Evolutionary conservation across 1,140 invertebrate genomes (phyloP), one percentile per base, ranked within the genome.

Genomic region (Chironomus striatipennis): DNA sequence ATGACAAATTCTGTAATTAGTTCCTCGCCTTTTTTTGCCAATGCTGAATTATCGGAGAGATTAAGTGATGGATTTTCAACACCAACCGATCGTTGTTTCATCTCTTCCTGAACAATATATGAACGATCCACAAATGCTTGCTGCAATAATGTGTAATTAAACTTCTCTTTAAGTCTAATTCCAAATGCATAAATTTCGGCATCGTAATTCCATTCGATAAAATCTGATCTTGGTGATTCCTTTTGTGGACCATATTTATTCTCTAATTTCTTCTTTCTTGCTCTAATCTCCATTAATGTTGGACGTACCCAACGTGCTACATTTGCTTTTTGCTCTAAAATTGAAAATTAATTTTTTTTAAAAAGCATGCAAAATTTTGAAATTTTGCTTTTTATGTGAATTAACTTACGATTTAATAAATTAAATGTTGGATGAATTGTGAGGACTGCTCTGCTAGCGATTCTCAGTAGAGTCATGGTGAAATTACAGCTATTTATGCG

Each of bases 171-270:
- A 10, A 98, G 83, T 65, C 96, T 85, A 78, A 90, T 89, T 34
- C 90, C 90, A 85, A 98, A 97, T 5, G 94, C 92, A 85, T 86
- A 97, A 17, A 97, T 75, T 84, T 98, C 96, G 0, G 93, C 88
- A 76, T 91, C 87, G 80, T 94, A 91, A 81, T 97, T 97, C 95
- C 93, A 94, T 77, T 94, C 92, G 10, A 91, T 74, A 79, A 86
- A 93, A 43, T 84, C 84, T 42, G 86, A 89, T 57, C 92, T 85
- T 4, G 83, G 83, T 20, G 75, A 70, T 73, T 81, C 79, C 7
- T 77, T 76, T 18, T 77, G 76, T 15, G 77, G 75, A 24, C 79
- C 81, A 80, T 74, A 75, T 81, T 81, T 34, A 81, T 77, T 42
- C 77, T 75, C 1, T 80, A 78, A 9, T 78, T 79, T 7, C 76